These are phyloP conservation scores for Ceratosolen fusciceps DNA, from an alignment of 1,140 invertebrate species.

Conservation along the genomic window DNA sequence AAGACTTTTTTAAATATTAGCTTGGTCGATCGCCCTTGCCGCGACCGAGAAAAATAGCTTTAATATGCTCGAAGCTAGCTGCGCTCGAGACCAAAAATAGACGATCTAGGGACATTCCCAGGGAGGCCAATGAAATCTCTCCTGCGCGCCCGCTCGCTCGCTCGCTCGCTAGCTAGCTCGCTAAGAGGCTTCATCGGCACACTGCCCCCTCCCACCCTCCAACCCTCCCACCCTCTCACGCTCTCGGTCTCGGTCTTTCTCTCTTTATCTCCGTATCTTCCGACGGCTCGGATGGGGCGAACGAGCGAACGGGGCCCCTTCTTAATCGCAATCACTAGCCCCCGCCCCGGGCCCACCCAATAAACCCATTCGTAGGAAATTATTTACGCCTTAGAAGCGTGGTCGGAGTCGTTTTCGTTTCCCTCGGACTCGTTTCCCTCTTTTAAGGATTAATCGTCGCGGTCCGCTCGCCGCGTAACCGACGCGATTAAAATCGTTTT, in stretches of 20 bases:
- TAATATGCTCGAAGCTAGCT: background rate
- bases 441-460: conserved; percentile 1
- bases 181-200: background rate
- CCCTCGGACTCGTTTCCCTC: too few species aligned
- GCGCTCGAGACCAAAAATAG: background rate
- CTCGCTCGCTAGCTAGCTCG: too few species aligned
- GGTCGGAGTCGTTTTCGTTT: too few species aligned
- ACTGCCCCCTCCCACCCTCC: too few species aligned
- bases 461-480: background rate
- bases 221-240: too few species aligned
- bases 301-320: too few species aligned
- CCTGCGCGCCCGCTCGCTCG: background rate
- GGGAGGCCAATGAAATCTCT: background rate
- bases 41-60: background rate
- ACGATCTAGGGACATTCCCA: background rate
- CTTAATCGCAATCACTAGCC: background rate
- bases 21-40: background rate
- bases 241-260: too few species aligned
- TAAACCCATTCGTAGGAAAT: background rate
- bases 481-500: background rate
- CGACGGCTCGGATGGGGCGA: too few species aligned
- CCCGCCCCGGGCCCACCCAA: too few species aligned
- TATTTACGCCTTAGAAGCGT: background rate
- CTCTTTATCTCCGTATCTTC: too few species aligned
- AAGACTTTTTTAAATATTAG: background rate